Evolutionary conservation across 2,888 invertebrate genomes (phyloP).

Genomic region (Oxyscelio sp.): DNA sequence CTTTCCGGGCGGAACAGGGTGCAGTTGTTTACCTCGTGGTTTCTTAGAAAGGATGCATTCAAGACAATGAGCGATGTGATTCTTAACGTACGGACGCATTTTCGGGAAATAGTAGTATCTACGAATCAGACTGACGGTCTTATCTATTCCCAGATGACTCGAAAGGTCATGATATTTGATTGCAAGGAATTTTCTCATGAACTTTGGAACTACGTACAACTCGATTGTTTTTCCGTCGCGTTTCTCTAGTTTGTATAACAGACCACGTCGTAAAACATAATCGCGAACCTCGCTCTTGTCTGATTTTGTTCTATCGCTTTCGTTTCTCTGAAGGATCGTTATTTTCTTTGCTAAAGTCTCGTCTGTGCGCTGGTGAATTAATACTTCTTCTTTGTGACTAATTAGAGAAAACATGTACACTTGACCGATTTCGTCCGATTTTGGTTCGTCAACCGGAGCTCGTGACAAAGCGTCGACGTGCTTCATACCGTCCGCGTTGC

Average conservation of each 20-base stretch:
- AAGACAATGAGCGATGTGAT: conserved; percentile 19
- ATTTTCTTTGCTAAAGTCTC: not conserved
- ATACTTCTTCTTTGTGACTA: conserved; percentile 20
- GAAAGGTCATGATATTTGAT: not conserved
- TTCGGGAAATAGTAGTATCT: conserved; percentile 11
- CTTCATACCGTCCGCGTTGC: not conserved
- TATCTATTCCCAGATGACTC: not conserved
- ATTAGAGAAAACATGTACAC: not conserved
- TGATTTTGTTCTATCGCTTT: not conserved
- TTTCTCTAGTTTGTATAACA: not conserved
- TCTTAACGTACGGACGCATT: conserved; percentile 8
- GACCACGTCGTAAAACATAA: not conserved
- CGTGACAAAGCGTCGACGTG: not conserved
- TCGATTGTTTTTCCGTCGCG: not conserved
- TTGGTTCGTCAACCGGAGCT: not conserved
- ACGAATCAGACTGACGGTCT: not conserved
- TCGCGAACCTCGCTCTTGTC: not conserved
- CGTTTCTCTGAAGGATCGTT: conserved; percentile 81
- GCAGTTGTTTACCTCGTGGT: conserved; percentile 1
- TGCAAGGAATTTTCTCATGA: conserved; percentile 7
- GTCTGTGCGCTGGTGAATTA: conserved; percentile 36
- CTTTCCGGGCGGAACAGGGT: conserved; percentile 12
- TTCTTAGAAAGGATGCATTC: conserved; percentile 2
- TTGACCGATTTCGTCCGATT: not conserved
- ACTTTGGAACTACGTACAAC: conserved; percentile 4